These are phyloP conservation scores for Ceratitis capitata DNA, from an alignment of 1,140 invertebrate species.

Conservation along the genomic window DNA sequence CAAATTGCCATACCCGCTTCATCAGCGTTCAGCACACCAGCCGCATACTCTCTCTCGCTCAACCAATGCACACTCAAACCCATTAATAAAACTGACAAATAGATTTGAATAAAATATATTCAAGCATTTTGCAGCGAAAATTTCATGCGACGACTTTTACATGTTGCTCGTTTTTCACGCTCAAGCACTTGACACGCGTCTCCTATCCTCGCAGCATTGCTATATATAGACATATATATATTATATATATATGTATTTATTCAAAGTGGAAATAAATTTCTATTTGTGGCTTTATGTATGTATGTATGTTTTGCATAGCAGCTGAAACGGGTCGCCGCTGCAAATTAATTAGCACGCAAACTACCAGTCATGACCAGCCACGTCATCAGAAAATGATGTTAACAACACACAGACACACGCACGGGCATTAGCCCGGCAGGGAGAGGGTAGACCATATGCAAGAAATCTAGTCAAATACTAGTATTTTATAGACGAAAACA, in stretches of 20 bases:
- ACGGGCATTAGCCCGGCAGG: background rate
- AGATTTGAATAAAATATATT: constrained; percentile 21
- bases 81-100: constrained; percentile 27
- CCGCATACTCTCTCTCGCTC: background rate
- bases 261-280: constrained; percentile 4
- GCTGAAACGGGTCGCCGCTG: background rate
- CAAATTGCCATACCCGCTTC: background rate
- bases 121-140: background rate
- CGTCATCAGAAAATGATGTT: background rate
- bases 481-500: too few species aligned
- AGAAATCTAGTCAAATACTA: too few species aligned
- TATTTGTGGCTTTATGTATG: constrained; percentile 4
- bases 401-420: background rate
- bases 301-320: background rate
- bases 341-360: constrained; percentile 18
- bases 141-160: background rate
- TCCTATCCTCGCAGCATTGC: background rate
- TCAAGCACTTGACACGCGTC: background rate
- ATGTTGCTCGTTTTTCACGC: constrained; percentile 2
- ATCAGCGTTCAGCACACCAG: background rate
- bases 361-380: constrained; percentile 4
- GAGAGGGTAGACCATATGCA: background rate
- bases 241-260: too few species aligned
- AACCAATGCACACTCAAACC: background rate
- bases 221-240: background rate